Evolutionary conservation across 2,113 vertebrate genomes (phyloP).

Genomic region (Pluvialis apricaria): DNA sequence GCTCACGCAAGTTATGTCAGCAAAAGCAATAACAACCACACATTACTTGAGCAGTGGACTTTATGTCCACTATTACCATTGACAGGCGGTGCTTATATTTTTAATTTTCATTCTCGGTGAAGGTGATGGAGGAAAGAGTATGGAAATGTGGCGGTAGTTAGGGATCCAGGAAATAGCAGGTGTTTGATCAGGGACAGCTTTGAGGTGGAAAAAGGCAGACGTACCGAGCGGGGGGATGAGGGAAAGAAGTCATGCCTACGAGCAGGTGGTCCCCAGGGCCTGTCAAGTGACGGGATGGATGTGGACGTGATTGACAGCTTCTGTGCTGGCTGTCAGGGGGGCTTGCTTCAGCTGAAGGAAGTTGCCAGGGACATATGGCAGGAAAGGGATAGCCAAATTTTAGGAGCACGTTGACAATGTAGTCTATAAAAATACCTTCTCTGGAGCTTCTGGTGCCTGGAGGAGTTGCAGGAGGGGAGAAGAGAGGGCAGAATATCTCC

Average conservation of each 20-base stretch:
- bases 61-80: background rate
- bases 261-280: conserved; percentile 61
- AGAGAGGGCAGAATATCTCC: background rate
- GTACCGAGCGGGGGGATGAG: background rate
- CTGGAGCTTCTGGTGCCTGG: conserved; percentile 3
- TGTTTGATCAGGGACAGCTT: conserved; percentile 23
- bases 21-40: background rate
- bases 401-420: conserved; percentile 54
- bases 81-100: background rate
- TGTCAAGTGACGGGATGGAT: conserved; percentile 56
- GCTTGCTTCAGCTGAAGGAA: conserved; percentile 53
- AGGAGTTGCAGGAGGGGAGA: background rate
- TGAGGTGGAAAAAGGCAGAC: conserved; percentile 19
- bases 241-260: background rate
- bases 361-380: conserved; percentile 65
- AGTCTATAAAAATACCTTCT: conserved; percentile 51
- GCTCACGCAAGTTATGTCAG: background rate
- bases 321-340: conserved; percentile 66
- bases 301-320: conserved; percentile 59
- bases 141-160: background rate
- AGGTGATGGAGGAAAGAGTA: background rate
- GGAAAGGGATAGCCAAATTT: conserved; percentile 62
- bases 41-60: background rate
- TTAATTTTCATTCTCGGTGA: background rate
- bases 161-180: conserved; percentile 11